These are phyloP conservation scores for Prionailurus bengalensis DNA, from an alignment of 2,113 vertebrate species.

Conservation along the genomic window DNA sequence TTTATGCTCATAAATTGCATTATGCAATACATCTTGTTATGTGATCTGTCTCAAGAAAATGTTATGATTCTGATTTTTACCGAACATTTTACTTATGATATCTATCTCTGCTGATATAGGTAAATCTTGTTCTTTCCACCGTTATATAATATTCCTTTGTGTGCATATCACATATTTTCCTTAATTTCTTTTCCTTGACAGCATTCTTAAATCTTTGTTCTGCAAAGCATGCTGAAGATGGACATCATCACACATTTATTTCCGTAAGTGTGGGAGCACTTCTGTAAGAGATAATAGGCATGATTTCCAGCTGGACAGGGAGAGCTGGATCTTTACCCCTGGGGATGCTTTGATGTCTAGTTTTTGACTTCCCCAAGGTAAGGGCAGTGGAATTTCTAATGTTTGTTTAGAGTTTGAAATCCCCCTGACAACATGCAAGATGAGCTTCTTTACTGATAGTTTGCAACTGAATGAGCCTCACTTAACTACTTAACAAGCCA, in stretches of 20 bases:
- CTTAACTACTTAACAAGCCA: background rate
- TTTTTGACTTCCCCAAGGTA: background rate
- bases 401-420: background rate
- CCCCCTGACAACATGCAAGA: background rate
- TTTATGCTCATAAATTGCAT: background rate
- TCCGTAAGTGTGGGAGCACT: background rate
- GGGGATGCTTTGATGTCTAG: background rate
- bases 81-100: constrained; percentile 34
- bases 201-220: background rate
- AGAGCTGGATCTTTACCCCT: background rate
- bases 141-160: background rate
- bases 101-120: background rate
- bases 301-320: background rate
- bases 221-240: background rate
- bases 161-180: background rate
- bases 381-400: background rate
- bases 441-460: background rate
- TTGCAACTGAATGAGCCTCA: background rate
- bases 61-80: background rate
- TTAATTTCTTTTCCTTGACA: background rate
- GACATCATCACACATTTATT: background rate
- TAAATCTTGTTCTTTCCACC: background rate
- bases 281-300: background rate
- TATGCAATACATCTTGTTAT: background rate
- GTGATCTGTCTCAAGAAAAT: background rate